Base-by-base conservation (phyloP, 2,113 vertebrate species). In the Xerus inauris region DNA sequence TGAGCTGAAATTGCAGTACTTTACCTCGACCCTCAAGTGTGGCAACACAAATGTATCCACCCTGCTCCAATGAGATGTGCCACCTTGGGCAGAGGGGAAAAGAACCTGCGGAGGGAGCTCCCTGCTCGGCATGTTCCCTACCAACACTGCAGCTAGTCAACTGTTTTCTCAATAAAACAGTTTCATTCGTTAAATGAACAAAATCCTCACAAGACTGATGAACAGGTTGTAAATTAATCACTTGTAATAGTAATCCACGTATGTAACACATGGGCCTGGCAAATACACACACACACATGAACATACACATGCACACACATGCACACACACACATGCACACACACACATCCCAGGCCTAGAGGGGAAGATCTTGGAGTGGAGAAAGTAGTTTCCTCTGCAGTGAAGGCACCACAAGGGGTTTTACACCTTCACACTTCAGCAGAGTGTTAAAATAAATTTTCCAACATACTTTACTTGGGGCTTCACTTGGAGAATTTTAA, bases 21-120 rank as follows among this genome's bases (percentile, higher is more conserved):
- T 35, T 16, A 5, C 1, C 0, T n/a, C 24, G n/a, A 1, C 3
- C 32, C 54, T 24, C 9, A 20, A 0, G 38, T 10, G 12, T 20
- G 6, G 13, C 16, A 40, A 40, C 47, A 13, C 13, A 47, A 8
- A 7, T 38, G 35, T 5, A 5, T 22, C 24, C 14, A 17, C 9
- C 59, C 59, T 4, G 0, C 45, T 47, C 7, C 35, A 47, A 28
- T 1, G 1, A 6, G 42, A 30, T 20, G 17, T 40, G 38, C 45
- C 0, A 0, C 81, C 38, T 32, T 17, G 49, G 14, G 40, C 30
- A 2, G 49, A 42, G 10, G 10, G 28, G 24, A 9, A 45, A 2
- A 19, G 24, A 17, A 28, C 9, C n/a, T 26, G 59, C 24, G 38
- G 76, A 67, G 54, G 67, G 12, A 40, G 8, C 22, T 24, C 22